phyloP scores from a whole-genome alignment of 2,113 vertebrate genomes.

The Brachyistius frenatus region DNA sequence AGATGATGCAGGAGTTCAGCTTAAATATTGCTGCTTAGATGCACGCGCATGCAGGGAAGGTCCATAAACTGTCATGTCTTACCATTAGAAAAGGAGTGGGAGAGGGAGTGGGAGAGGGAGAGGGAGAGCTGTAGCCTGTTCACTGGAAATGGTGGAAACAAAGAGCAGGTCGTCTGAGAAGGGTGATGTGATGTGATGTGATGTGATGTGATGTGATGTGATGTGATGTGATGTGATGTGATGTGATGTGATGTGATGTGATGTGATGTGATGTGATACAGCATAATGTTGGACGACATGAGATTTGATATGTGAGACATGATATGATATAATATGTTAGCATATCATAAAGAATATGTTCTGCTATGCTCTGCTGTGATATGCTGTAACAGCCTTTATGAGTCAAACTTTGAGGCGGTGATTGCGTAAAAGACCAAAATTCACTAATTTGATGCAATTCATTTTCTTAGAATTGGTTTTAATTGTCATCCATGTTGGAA shows the following conservation, averaged over 20 bases:
- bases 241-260: too few relatives aligned
- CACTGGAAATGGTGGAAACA: constrained; percentile 71
- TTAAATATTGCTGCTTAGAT: constrained; percentile 11
- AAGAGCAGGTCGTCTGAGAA: constrained; percentile 51
- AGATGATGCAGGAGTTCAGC: constrained; percentile 7
- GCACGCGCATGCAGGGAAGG: constrained; percentile 44
- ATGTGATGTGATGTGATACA: too few relatives aligned
- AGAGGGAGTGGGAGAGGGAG: constrained; percentile 70
- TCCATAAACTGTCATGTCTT: constrained; percentile 55
- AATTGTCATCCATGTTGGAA: too few relatives aligned
- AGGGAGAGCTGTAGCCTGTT: constrained; percentile 77
- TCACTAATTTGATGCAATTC: neutral
- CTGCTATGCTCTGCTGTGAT: neutral
- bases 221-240: too few relatives aligned
- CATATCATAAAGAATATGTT: too few relatives aligned
- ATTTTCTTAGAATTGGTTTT: too few relatives aligned
- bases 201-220: too few relatives aligned
- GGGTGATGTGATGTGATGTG: neutral
- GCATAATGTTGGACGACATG: too few relatives aligned
- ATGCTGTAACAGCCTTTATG: neutral
- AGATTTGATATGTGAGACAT: too few relatives aligned
- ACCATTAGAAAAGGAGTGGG: constrained; percentile 77
- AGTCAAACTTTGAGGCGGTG: neutral
- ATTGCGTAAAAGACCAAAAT: neutral
- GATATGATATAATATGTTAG: too few relatives aligned